Evolutionary conservation across 23 tunicate genomes (phyloP).

Genomic region (Styela plicata): DNA sequence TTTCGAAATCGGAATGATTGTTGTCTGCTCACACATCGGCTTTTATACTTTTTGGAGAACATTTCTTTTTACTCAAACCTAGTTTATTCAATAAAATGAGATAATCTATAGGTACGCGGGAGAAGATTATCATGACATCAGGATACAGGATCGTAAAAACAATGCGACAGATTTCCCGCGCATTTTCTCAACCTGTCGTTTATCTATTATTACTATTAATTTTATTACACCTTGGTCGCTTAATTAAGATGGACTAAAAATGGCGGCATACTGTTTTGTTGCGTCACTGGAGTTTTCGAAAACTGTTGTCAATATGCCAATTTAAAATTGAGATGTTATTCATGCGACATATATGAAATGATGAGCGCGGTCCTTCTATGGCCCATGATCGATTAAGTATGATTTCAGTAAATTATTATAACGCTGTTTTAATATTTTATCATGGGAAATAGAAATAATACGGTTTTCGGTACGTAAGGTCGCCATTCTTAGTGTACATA

Average conservation of each 20-base stretch:
- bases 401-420: too few species aligned
- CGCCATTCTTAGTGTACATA: too few species aligned
- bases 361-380: too few species aligned
- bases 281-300: neutral
- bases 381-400: too few species aligned
- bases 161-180: neutral
- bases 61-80: neutral
- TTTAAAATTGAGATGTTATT: too few species aligned
- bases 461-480: too few species aligned
- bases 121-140: neutral
- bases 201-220: neutral
- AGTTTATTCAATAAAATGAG: neutral
- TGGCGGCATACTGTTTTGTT: neutral
- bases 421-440: too few species aligned
- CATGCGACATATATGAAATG: too few species aligned
- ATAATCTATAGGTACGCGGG: neutral
- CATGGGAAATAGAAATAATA: too few species aligned
- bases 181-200: neutral
- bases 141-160: neutral
- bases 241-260: neutral
- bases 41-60: neutral
- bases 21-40: neutral
- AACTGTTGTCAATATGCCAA: too few species aligned
- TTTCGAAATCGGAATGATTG: neutral
- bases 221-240: neutral